These are phyloP conservation scores for Butastur rufipennis DNA, from an alignment of 2,113 vertebrate species.

Conservation along the genomic window DNA sequence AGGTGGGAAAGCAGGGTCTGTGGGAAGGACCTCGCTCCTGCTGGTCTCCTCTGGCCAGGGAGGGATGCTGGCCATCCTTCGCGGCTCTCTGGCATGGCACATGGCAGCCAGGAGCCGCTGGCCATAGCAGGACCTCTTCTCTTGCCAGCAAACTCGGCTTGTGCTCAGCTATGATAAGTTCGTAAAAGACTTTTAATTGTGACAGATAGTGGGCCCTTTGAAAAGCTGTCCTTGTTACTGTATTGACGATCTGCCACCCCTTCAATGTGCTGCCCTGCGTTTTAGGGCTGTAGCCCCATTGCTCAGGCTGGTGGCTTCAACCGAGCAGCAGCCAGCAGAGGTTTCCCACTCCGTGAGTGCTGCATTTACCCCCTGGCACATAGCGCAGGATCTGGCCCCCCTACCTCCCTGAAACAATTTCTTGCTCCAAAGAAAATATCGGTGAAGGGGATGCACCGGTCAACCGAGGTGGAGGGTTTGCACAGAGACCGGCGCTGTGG, in stretches of 20 bases:
- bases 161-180: background rate
- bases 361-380: rapidly evolving
- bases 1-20: background rate
- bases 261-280: rapidly evolving
- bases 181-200: background rate
- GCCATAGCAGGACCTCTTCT: background rate
- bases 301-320: background rate
- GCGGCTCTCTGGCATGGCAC: rapidly evolving
- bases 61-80: too few species aligned
- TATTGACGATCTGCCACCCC: background rate
- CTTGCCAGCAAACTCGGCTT: background rate
- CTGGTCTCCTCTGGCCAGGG: too few species aligned
- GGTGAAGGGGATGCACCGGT: rapidly evolving
- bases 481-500: rapidly evolving
- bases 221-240: background rate
- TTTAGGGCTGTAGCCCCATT: background rate
- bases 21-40: background rate
- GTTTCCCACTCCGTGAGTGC: rapidly evolving
- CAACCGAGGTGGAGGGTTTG: background rate
- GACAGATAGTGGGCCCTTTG: background rate
- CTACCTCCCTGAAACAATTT: background rate
- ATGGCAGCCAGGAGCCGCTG: rapidly evolving
- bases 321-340: rapidly evolving
- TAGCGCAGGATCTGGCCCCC: rapidly evolving
- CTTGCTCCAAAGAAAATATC: background rate